A percentile compares a stretch with the other conserved stretches of the same genome.
phyloP scores from a whole-genome alignment of 2,888 invertebrate species.

The Zelleria hepariella region DNA sequence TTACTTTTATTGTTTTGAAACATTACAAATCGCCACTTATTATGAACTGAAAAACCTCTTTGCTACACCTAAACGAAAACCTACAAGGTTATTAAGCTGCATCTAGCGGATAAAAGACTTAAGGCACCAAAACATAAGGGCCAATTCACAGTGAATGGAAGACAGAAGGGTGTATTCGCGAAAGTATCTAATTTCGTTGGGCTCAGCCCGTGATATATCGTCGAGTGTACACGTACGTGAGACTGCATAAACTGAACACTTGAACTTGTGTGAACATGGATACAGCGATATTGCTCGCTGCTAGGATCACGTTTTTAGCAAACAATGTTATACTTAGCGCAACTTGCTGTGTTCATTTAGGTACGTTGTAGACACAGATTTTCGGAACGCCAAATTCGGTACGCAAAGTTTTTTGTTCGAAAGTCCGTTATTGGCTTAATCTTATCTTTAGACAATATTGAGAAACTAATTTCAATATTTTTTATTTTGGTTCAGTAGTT shows the following conservation, averaged over 20 bases:
- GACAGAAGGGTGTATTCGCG: not conserved
- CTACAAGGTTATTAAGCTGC: not conserved
- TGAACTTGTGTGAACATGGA: not conserved
- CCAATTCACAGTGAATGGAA: not conserved
- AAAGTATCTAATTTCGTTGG: not conserved
- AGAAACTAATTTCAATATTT: too few species aligned
- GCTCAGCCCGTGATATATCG: not conserved
- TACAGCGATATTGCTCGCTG: too few species aligned
- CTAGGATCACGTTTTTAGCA: too few species aligned
- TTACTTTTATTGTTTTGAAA: not conserved
- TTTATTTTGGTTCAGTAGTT: too few species aligned
- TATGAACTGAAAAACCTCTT: not conserved
- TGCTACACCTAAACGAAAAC: not conserved
- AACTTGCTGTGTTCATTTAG: too few species aligned
- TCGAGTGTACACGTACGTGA: not conserved
- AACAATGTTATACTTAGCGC: too few species aligned
- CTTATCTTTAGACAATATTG: too few species aligned
- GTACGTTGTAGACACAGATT: too few species aligned
- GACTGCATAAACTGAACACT: not conserved
- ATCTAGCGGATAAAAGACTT: not conserved
- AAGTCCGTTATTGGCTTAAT: too few species aligned
- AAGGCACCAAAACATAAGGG: not conserved
- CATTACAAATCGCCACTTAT: not conserved
- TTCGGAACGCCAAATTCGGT: too few species aligned
- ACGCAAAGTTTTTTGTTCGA: too few species aligned